A percentile compares a stretch with the other conserved stretches of the same genome.
phyloP scores from a whole-genome alignment of 2,888 invertebrate genomes.

The Drosophila eohydei region DNA sequence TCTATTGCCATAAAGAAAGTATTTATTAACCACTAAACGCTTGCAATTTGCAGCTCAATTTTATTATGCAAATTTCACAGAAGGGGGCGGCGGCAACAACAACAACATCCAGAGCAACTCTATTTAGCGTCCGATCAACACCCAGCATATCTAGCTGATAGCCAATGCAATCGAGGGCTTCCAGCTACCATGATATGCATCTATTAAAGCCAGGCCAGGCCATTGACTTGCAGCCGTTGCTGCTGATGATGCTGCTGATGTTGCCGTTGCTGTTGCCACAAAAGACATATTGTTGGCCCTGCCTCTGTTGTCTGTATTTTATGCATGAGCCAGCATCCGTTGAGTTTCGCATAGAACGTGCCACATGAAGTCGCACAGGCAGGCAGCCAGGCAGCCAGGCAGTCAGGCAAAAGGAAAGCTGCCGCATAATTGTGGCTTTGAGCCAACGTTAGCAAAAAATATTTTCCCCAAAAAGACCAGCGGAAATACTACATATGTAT shows the following conservation, averaged over 20 bases:
- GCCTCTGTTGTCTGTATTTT: constrained; percentile 33
- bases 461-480: constrained; percentile 49
- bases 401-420: constrained; percentile 67
- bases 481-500: constrained; percentile 35
- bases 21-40: constrained; percentile 60
- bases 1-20: constrained; percentile 65
- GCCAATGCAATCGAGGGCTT: constrained; percentile 47
- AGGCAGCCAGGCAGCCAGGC: constrained; percentile 24
- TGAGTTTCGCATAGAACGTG: constrained; percentile 48
- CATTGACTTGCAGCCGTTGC: constrained; percentile 40
- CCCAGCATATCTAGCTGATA: constrained; percentile 23
- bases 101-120: neutral
- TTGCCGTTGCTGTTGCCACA: constrained; percentile 6
- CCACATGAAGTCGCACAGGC: constrained; percentile 33
- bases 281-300: constrained; percentile 39
- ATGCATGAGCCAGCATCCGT: constrained; percentile 54
- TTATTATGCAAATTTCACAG: constrained; percentile 62
- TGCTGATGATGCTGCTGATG: neutral
- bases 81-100: constrained; percentile 35
- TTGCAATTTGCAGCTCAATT: constrained; percentile 49
- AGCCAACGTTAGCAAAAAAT: constrained; percentile 32
- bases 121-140: constrained; percentile 11
- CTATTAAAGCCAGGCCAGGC: constrained; percentile 44
- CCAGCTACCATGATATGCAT: constrained; percentile 41
- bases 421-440: constrained; percentile 67